phyloP scores from a whole-genome alignment of 2,113 vertebrate genomes.

The Osmerus mordax region DNA sequence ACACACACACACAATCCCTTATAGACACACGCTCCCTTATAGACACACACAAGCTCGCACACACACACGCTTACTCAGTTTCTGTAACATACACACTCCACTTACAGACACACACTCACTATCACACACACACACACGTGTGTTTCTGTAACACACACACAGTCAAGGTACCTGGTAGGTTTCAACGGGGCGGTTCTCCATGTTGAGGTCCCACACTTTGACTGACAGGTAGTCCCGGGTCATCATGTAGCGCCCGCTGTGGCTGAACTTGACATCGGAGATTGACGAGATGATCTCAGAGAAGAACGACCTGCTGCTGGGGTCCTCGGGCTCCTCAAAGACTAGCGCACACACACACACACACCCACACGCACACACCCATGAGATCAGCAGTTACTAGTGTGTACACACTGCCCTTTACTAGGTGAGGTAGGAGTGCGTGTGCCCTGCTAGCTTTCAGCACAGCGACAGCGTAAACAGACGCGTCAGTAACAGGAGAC shows the following conservation, averaged over 20 bases:
- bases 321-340: conserved; percentile 61
- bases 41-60: neutral
- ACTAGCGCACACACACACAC: neutral
- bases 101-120: neutral
- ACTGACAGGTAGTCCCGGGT: conserved; percentile 61
- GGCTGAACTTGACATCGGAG: conserved; percentile 62
- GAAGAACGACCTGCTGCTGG: conserved; percentile 60
- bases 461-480: too few relatives aligned
- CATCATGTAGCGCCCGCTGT: conserved; percentile 64
- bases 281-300: conserved; percentile 63
- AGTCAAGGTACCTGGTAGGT: conserved; percentile 23
- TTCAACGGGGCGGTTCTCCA: conserved; percentile 60
- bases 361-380: too few relatives aligned
- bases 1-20: too few relatives aligned
- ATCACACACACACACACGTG: too few relatives aligned
- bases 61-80: neutral
- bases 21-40: too few relatives aligned
- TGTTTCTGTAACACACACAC: too few relatives aligned
- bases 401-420: too few relatives aligned
- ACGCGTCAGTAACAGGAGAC: too few relatives aligned
- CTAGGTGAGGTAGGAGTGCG: too few relatives aligned
- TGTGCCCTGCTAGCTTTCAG: too few relatives aligned
- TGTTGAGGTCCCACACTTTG: conserved; percentile 63
- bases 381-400: too few relatives aligned
- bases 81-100: conserved; percentile 1